These are phyloP conservation scores for Anseranas semipalmata DNA, from an alignment of 2,113 vertebrate species.

Conservation along the genomic window DNA sequence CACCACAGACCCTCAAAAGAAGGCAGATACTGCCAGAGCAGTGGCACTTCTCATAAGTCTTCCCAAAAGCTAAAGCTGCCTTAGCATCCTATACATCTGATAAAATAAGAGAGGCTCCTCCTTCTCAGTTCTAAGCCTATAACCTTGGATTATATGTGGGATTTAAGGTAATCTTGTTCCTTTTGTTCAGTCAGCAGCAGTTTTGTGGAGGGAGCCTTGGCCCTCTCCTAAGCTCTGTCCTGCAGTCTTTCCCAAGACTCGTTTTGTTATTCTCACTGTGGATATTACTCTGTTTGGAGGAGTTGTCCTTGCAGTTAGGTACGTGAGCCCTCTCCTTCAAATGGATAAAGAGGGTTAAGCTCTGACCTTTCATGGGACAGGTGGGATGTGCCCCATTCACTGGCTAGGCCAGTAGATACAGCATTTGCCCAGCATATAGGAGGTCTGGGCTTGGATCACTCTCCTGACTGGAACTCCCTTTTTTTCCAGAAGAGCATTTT, in stretches of 20 bases:
- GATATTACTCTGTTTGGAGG: background rate
- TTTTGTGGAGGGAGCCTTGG: background rate
- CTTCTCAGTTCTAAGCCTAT: background rate
- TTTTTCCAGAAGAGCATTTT: background rate
- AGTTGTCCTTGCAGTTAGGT: background rate
- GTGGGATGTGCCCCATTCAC: background rate
- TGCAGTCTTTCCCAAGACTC: background rate
- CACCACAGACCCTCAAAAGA: background rate
- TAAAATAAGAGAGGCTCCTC: background rate
- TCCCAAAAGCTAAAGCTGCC: background rate
- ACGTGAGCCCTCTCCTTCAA: background rate
- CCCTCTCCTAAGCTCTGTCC: background rate
- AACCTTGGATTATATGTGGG: background rate
- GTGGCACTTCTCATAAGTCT: background rate
- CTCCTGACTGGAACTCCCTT: background rate
- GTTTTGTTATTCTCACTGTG: background rate
- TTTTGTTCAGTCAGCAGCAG: background rate
- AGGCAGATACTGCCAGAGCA: background rate
- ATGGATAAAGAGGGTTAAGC: background rate
- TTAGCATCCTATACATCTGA: background rate
- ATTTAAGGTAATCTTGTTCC: background rate
- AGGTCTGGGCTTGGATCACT: background rate
- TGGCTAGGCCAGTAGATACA: background rate
- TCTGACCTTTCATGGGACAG: background rate
- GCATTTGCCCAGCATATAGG: background rate